Conservation (phyloP, 2,888 invertebrate species). For the Trimorus sp. region DNA sequence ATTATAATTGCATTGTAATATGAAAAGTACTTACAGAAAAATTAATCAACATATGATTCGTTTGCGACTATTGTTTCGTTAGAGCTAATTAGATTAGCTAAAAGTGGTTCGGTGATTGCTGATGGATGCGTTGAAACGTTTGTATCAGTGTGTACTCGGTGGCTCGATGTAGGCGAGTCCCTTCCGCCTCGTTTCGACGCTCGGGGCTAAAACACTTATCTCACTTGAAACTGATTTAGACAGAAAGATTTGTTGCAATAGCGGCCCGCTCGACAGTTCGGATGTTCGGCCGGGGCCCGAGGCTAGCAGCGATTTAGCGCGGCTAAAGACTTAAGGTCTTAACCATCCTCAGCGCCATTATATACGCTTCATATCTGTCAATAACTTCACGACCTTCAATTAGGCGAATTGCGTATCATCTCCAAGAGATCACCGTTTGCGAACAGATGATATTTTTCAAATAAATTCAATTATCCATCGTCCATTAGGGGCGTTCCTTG, state of each 20-base stretch:
- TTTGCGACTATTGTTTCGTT: no score
- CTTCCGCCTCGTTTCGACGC: conserved; percentile 56
- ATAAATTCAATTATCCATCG: not conserved
- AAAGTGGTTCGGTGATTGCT: not conserved
- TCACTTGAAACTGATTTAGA: conserved; percentile 79
- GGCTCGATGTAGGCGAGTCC: conserved; percentile 28
- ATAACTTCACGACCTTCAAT: conserved; percentile 69
- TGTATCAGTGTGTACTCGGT: not conserved
- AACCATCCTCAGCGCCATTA: conserved; percentile 64
- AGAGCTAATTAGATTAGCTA: no score
- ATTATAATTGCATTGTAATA: no score
- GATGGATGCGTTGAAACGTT: not conserved
- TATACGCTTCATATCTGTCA: conserved; percentile 72
- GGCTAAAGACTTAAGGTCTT: conserved; percentile 65
- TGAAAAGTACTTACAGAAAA: no score
- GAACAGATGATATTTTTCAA: not conserved
- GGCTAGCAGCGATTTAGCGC: conserved; percentile 68
- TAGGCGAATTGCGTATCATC: conserved; percentile 62
- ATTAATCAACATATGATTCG: no score
- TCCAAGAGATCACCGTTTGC: not conserved
- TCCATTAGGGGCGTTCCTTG: no score
- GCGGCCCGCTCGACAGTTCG: conserved; percentile 66
- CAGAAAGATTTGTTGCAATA: conserved; percentile 80
- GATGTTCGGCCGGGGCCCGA: conserved; percentile 60
- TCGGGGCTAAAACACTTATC: conserved; percentile 74